Evolutionary conservation across 2,797 vertebrate species (phyloP).

Genomic region (Argyrosomus regius): DNA sequence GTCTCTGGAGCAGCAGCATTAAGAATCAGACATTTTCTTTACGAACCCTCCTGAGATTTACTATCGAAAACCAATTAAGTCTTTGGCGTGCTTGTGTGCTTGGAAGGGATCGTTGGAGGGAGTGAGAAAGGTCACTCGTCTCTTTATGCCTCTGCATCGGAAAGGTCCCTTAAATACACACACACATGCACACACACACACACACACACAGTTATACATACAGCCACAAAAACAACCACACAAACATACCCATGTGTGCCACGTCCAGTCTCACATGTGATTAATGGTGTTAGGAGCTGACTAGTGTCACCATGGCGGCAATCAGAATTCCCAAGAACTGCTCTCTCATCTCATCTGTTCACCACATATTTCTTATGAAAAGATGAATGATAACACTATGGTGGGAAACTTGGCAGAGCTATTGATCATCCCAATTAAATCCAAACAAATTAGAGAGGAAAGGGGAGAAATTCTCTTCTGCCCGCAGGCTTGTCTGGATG

Average conservation of each 20-base stretch:
- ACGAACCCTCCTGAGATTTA: constrained; percentile 72
- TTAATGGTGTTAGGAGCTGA: constrained; percentile 51
- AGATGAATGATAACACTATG: constrained; percentile 37
- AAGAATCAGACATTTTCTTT: constrained; percentile 63
- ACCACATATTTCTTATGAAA: constrained; percentile 26
- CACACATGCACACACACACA: not conserved
- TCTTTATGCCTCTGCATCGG: constrained; percentile 42
- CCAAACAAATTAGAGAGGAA: constrained; percentile 40
- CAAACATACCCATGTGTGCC: constrained; percentile 9
- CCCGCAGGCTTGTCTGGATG: constrained; percentile 18
- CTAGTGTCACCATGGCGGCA: constrained; percentile 48
- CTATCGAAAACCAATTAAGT: constrained; percentile 81
- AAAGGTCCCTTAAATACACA: constrained; percentile 42
- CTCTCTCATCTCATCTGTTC: constrained; percentile 19
- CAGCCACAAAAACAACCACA: constrained; percentile 13
- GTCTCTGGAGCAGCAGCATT: constrained; percentile 70
- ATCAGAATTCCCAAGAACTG: constrained; percentile 54
- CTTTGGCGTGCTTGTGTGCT: constrained; percentile 50
- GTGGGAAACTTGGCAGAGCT: constrained; percentile 39
- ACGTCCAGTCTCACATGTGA: constrained; percentile 53
- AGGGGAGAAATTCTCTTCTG: constrained; percentile 16
- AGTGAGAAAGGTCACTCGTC: constrained; percentile 75
- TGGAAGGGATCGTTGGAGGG: constrained; percentile 47
- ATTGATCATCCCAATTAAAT: constrained; percentile 64
- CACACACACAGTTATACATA: constrained; percentile 12